These are phyloP conservation scores for Byasa hedistus DNA, from an alignment of 2,888 invertebrate genomes.

Conservation along the genomic window DNA sequence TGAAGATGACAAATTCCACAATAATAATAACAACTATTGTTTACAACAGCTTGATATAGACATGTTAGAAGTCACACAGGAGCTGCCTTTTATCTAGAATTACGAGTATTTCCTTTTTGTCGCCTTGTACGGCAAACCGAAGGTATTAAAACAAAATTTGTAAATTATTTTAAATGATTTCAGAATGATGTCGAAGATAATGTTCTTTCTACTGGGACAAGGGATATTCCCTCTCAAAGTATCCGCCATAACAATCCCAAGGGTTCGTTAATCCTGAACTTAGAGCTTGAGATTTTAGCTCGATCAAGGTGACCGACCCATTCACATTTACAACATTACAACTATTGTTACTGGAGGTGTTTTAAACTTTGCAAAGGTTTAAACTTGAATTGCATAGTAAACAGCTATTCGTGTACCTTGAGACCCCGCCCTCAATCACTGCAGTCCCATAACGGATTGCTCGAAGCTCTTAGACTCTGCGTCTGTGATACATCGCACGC, in stretches of 20 bases:
- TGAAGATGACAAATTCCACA: neutral
- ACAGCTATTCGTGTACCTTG: neutral
- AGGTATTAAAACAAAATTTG: too few species aligned
- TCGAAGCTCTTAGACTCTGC: neutral
- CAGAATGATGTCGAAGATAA: too few species aligned
- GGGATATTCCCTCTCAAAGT: too few species aligned
- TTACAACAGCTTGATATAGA: too few species aligned
- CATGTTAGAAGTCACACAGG: too few species aligned
- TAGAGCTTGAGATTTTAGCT: neutral
- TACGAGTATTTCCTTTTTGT: too few species aligned
- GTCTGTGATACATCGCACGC: conserved; percentile 8
- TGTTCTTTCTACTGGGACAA: too few species aligned
- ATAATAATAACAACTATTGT: neutral
- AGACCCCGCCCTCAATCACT: neutral
- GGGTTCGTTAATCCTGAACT: neutral
- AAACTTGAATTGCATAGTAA: neutral
- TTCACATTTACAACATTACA: neutral
- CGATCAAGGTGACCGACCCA: neutral
- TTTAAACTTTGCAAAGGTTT: neutral
- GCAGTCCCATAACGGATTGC: neutral
- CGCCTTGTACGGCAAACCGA: too few species aligned
- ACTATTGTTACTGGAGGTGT: neutral
- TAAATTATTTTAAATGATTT: too few species aligned
- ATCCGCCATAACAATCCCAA: neutral
- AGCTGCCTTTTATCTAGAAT: too few species aligned